Evolutionary conservation across 2,888 invertebrate species (phyloP), one percentile per base, ranked within the genome.

Genomic region (Glyphotaelius pellucidus): DNA sequence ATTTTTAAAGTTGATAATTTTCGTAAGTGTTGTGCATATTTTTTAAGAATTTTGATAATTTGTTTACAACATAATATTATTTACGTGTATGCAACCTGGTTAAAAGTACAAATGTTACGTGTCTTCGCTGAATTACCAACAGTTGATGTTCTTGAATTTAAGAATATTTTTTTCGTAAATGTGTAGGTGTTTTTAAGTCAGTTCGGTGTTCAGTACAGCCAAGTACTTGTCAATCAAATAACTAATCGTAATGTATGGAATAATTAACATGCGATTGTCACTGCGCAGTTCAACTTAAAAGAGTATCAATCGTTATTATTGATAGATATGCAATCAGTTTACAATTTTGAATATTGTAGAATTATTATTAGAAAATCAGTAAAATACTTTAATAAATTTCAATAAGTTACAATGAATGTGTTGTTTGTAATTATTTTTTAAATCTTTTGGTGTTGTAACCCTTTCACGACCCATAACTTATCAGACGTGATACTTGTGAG

Each of bases 41-140:
- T 81, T 32, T 81, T 81, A 81, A 81, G 81, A 81, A 67, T 81
- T 81, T 81, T 31, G 30, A 81, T 81, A 81, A 81, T 81, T 81
- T 81, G 19, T 81, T 81, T 32, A 32, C 14, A 81, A 31, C 14
- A 14, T 81, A 81, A 81, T 81, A 80, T 80, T 31, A 14, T 67
- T 25, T 67, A 67, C 9, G 42, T 30, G 30, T 86, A 42, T 86
- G 42, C 38, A 42, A 86, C 86, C 86, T 86, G 86, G 67, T 30
- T 42, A 86, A 85, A 86, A 86, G 86, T 86, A 86, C 86, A 86
- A 86, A 86, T 86, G 35, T 85, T 86, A 35, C 38, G 42, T 86
- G 35, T 86, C 86, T 38, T 83, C 35, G 35, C 83, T 38, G 32
- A 67, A 32, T 83, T 83, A 25, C 19, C 83, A 83, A 35, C 35